Evolutionary conservation across 2,888 invertebrate species (phyloP).

Genomic region (Allolobophora icterica): DNA sequence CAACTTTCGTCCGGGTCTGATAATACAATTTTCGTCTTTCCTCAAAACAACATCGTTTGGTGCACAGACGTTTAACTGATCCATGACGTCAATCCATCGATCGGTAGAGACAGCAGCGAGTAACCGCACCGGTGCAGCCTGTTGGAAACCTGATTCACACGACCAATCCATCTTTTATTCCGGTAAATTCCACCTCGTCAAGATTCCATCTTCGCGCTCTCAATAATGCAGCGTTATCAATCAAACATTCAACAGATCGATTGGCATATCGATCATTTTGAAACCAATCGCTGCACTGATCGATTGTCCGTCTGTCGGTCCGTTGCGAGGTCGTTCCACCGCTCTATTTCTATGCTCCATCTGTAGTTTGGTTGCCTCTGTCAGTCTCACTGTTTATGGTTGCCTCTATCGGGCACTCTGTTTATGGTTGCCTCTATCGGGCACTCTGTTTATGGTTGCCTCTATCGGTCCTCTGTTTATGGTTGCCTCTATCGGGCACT

Average conservation of each 20-base stretch:
- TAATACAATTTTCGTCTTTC: neutral
- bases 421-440: too few species aligned
- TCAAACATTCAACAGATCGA: conserved; percentile 17
- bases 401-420: too few species aligned
- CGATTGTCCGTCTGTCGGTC: neutral
- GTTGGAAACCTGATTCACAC: neutral
- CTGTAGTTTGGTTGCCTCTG: neutral
- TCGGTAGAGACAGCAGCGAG: neutral
- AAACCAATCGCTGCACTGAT: neutral
- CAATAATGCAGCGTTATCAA: neutral
- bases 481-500: too few species aligned
- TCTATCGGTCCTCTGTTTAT: neutral
- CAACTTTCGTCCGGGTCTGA: neutral
- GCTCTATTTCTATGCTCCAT: neutral
- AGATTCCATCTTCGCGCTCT: conserved; percentile 17
- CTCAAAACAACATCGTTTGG: neutral
- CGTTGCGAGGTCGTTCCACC: neutral
- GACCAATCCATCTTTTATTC: neutral
- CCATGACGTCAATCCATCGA: neutral
- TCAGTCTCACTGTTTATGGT: neutral
- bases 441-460: too few species aligned
- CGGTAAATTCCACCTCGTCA: neutral
- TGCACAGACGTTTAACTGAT: neutral
- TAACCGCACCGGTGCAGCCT: neutral
- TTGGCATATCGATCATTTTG: neutral